Base-by-base conservation (phyloP, 1,140 invertebrate species). In the Mactra quadrangularis region DNA sequence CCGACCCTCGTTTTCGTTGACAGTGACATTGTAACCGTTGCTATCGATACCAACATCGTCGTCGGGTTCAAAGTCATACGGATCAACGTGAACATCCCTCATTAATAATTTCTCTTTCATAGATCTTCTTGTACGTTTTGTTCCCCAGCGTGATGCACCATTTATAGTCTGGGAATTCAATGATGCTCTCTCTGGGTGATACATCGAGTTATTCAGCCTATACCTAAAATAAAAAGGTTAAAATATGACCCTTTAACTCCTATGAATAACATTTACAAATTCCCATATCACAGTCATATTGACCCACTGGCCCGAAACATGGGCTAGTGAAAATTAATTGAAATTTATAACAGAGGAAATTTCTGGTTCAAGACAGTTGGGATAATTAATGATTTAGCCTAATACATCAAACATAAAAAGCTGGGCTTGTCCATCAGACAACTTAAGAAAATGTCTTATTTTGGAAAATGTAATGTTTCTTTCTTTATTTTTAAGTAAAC, bases 61-160 rank as follows among this genome's bases (percentile, higher is more conserved):
- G 17, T 74, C 68, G 27, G 45, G 68, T 3, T 82, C 79, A 62
- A 75, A 55, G 17, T 82, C 79, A 60, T 29, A 82, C 29, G 29
- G 55, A 22, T 87, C 88, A 7, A 60, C 66, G 19, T 68, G 60
- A 1, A 64, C 62, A 11, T 86, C 84, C 17, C 78, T 66, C 41
- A 86, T 68, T 0, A 89, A 78, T 11, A 89, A 79, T 64, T 88
- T 87, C 38, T 89, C 88, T 45, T 89, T 89, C 88, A 89, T 89
- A 35, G 79, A 88, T 27, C 87, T 53, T 1, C 79, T 38, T 1
- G 45, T 45, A 17, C 59, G 57, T 19, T 74, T 52, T 27, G 53
- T 31, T n/a, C 86, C 84, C 66, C 82, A 76, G 47, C 82, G 64
- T 19, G 50, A 38, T 50, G 68, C 33, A n/a, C 76, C 60, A n/a